phyloP scores from a whole-genome alignment of 2,888 invertebrate species.

The Pseudanteris insignis region DNA sequence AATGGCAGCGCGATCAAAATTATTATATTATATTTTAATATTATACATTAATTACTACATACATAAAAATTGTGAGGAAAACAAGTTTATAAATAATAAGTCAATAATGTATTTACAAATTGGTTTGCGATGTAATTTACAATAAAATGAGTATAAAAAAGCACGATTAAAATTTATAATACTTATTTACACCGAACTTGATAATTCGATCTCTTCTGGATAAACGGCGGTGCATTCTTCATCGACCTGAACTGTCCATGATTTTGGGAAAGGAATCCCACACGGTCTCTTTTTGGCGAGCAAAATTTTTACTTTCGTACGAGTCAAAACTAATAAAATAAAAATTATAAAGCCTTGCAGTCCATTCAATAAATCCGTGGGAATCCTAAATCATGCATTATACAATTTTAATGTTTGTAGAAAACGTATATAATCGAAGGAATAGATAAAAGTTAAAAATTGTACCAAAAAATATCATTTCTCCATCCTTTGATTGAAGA shows the following conservation, averaged over 20 bases:
- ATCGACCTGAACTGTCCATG: conserved; percentile 62
- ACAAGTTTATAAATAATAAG: neutral
- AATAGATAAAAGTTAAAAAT: too few species aligned
- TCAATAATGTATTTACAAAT: conserved; percentile 15
- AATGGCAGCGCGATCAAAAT: too few species aligned
- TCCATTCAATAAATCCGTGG: conserved; percentile 64
- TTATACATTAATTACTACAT: too few species aligned
- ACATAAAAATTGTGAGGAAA: too few species aligned
- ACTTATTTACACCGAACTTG: conserved; percentile 47
- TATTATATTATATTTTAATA: too few species aligned
- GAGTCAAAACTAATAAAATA: conserved; percentile 64
- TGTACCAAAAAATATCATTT: conserved; percentile 15
- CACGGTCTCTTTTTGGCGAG: conserved; percentile 58
- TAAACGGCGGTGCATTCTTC: conserved; percentile 53
- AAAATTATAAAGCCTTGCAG: conserved; percentile 67
- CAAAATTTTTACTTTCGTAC: conserved; percentile 68
- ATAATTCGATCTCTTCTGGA: conserved; percentile 58
- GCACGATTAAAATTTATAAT: too few species aligned
- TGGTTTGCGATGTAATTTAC: conserved; percentile 17
- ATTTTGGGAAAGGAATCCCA: conserved; percentile 61
- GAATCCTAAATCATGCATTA: conserved; percentile 59
- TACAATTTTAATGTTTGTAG: too few species aligned
- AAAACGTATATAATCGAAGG: too few species aligned
- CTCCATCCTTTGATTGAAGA: conserved; percentile 52
- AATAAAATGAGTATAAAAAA: conserved; percentile 9